Evolutionary conservation across 1,140 invertebrate species (phyloP), one percentile per base, ranked within the genome.

Genomic region (Callitettix versicolor): DNA sequence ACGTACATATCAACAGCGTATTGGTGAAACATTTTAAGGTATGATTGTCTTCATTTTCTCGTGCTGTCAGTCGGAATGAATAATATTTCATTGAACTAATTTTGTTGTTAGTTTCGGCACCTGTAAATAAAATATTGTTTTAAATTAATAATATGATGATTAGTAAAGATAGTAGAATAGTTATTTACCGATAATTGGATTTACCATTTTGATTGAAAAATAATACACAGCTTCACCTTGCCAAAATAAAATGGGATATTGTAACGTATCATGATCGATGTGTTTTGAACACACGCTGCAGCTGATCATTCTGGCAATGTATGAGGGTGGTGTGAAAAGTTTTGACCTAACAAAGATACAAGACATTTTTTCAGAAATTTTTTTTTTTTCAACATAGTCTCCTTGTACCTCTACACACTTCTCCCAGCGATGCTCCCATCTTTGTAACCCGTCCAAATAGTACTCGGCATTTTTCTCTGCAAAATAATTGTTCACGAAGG

Each of bases 201-300:
- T 50, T 57, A 57, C 54, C 42, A 62, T 62, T 61, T 58, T 57
- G 15, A 68, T 55, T 9, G 57, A 60, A 43, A 69, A 62, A 56
- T 67, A 51, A 63, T 71, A 73, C 60, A 65, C 67, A 64, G 69
- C 65, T 60, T 73, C 61, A 54, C 67, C 69, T 60, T 66, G 56
- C 60, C 68, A 70, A 64, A 73, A 73, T 34, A 74, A 67, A 20
- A 74, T 56, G 47, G 71, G 68, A 64, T 75, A 75, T 65, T 69
- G 65, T 18, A 73, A 61, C 33, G 69, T 60, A 60, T 73, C 70
- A 70, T 44, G 63, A 65, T 6, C 76, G 71, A 7, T 43, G 15
- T 69, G 72, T 73, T 7, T 44, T 33, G 1, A 34, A 24, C 34
- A 60, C 54, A 48, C 50, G 52, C 9, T 53, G 51, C 26, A 18